phyloP scores from a whole-genome alignment of 2,113 vertebrate genomes.

The Crocuta crocuta region DNA sequence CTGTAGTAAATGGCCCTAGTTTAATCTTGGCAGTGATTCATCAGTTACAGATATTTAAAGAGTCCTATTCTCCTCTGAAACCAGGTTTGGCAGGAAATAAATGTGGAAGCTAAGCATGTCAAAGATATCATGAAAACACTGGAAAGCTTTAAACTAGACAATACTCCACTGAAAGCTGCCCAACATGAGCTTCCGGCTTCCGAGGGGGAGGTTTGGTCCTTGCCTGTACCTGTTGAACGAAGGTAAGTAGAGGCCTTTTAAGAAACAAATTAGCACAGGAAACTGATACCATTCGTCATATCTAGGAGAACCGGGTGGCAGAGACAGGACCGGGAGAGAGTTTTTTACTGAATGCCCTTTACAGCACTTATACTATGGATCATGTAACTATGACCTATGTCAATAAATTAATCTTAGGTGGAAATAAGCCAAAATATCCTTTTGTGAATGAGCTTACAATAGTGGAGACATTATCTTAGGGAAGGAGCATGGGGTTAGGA shows the following conservation, averaged over 20 bases:
- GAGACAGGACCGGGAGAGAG: neutral
- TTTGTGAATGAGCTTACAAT: neutral
- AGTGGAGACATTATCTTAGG: neutral
- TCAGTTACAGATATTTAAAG: constrained; percentile 32
- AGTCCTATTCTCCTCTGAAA: constrained; percentile 61
- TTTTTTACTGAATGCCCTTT: neutral
- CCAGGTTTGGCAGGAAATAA: constrained; percentile 97
- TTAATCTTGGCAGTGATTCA: constrained; percentile 35
- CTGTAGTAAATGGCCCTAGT: neutral
- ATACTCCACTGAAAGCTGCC: constrained; percentile 90
- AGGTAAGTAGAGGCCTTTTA: constrained; percentile 88
- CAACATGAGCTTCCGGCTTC: constrained; percentile 89
- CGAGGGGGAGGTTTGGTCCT: constrained; percentile 92
- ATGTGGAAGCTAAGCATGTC: constrained; percentile 94
- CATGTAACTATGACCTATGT: neutral
- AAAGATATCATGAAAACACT: constrained; percentile 96
- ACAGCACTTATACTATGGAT: neutral
- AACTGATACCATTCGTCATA: neutral
- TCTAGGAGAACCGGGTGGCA: neutral
- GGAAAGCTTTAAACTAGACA: constrained; percentile 94
- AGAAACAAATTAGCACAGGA: neutral
- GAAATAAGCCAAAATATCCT: neutral
- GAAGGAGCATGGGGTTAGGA: neutral
- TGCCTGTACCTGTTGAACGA: constrained; percentile 93
- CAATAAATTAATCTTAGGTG: neutral